Base-by-base conservation (phyloP, 64 coral and sea anemone species). In the Acropora yongei region DNA sequence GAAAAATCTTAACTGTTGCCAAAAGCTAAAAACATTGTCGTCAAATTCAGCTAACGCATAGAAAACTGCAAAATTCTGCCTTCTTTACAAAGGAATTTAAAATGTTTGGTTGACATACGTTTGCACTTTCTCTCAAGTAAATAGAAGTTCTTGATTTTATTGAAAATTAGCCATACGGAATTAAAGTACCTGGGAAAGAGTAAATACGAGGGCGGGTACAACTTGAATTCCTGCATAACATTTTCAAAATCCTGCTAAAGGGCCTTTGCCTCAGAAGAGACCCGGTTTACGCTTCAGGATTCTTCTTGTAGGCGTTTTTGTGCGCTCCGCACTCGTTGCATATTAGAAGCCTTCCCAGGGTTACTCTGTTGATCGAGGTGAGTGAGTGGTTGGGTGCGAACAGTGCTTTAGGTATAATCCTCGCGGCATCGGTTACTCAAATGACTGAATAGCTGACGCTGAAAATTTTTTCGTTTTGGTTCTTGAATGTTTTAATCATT, bases 201-300 rank as follows among this genome's bases (percentile, higher is more conserved):
- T 41, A 85, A 85, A 85, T n/a, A 85, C 82, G 42, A 65, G 40
- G 16, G 82, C n/a, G 61, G 82, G 65, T 44, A 83, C 30, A 55
- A 55, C 51, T 5, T 7, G 10, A 68, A 85, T 85, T 85, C 82
- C 63, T 85, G 82, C 82, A 85, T 85, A 85, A 85, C 82, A 48
- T 71, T 49, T 39, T 8, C 12, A 71, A 49, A 71, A 11, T 63
- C 60, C 11, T 63, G 13, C 60, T 12, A 13, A 13, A 63, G 60
- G 11, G 60, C 60, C 16, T 63, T 63, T 30, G 30, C 30, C 30
- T 30, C 30, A 30, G 30, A 30, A 30, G 30, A 14, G 10, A 10
- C 51, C 51, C 8, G 14, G 11, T 55, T 55, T 4, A 9, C 51
- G 51, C 4, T 55, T 14, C 68, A 71, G 4, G 6, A 39, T 4